Evolutionary conservation across 1,140 invertebrate species (phyloP), one percentile per base, ranked within the genome.

Genomic region (Drosophila watanabei): DNA sequence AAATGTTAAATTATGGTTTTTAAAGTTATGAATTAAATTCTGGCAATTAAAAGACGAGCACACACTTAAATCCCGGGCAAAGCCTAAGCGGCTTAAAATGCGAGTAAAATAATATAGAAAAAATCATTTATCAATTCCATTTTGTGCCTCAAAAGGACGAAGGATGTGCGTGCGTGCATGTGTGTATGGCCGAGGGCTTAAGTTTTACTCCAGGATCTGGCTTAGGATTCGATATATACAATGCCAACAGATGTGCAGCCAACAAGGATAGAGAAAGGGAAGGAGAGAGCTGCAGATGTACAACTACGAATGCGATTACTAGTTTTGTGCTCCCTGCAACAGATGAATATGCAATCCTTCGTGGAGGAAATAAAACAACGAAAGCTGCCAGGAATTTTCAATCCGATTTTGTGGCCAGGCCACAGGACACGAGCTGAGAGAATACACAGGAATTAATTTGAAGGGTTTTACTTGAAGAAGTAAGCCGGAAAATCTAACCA

Each of bases 241-340:
- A 89, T 86, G 69, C 72, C 75, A 90, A 60, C 86, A 89, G 86
- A 89, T 89, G 86, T 90, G 86, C 86, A 76, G 62, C 73, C 49
- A 35, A 35, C 18, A 13, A 18, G 24, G 13, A 3, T 37, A 6
- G 32, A 35, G 51, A 52, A 10, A 4, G 45, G 8, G 46, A 49
- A 14, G 28, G 6, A 10, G 46, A 48, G 75, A 57, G 48, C 62
- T 46, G 73, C 51, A 75, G 43, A 77, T 71, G 68, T 45, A 35
- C 32, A 6, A 33, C 49, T 52, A 33, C 49, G 51, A 54, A 54
- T 54, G 51, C 62, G 59, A 66, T 28, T 64, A 45, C 60, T 45
- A 45, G 30, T 45, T 45, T 35, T 14, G 16, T 45, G 33, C 41
- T 65, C 45, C 64, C 60, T 80, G 82, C 82, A 72, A 66, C 54